Evolutionary conservation across 2,888 invertebrate genomes (phyloP).

Genomic region (Drosophila anomalipes): DNA sequence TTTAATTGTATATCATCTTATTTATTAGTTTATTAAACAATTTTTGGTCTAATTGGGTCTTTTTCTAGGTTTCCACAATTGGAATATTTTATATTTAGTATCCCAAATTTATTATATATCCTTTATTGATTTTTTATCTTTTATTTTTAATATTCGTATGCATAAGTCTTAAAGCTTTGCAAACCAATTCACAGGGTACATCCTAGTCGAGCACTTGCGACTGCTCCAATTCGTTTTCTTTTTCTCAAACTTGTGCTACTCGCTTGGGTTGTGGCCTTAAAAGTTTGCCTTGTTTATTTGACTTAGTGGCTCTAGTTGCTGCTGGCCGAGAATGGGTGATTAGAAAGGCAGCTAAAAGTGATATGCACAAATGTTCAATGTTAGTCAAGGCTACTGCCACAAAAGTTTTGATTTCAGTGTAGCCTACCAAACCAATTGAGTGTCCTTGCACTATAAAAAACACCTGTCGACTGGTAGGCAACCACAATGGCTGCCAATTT

Average conservation of each 20-base stretch:
- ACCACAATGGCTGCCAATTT: conserved; percentile 8
- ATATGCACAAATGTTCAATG: conserved; percentile 25
- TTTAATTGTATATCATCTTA: neutral
- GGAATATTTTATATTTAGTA: neutral
- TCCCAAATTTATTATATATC: neutral
- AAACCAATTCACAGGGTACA: neutral
- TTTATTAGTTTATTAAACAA: neutral
- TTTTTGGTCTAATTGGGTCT: neutral
- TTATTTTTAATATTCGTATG: neutral
- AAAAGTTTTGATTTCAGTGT: conserved; percentile 12
- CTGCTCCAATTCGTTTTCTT: neutral
- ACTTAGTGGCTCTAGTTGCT: conserved; percentile 31
- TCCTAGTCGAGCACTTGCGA: neutral
- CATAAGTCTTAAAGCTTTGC: neutral
- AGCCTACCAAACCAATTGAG: conserved; percentile 8
- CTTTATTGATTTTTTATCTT: neutral
- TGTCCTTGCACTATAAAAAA: conserved; percentile 19
- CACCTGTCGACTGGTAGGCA: conserved; percentile 21
- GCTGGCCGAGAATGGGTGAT: too few relatives aligned
- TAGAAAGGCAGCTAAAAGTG: conserved; percentile 8
- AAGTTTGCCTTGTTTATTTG: conserved; percentile 24
- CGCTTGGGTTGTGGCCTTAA: neutral
- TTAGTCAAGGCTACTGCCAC: neutral
- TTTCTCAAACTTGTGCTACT: neutral
- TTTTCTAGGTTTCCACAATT: neutral